Conservation (phyloP, 2,113 vertebrate genomes). For the Calidris pygmaea region DNA sequence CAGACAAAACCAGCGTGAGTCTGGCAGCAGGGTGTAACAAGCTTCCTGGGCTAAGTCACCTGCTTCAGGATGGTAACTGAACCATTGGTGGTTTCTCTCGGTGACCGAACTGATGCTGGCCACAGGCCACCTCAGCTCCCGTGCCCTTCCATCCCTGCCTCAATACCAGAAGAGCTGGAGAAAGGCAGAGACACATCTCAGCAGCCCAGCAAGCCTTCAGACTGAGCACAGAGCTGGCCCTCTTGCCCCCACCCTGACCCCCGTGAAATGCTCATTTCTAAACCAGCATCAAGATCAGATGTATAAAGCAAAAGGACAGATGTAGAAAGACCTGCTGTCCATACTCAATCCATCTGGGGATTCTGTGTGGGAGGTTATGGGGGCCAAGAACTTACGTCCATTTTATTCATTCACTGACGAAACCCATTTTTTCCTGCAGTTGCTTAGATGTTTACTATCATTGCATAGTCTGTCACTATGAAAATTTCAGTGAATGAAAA, state of each 20-base stretch:
- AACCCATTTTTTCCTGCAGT: background rate
- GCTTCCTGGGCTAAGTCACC: background rate
- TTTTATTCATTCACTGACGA: background rate
- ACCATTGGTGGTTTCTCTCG: background rate
- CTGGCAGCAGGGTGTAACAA: background rate
- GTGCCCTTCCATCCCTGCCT: background rate
- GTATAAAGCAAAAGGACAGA: background rate
- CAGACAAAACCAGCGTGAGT: background rate
- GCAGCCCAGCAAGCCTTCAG: background rate
- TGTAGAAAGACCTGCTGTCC: background rate
- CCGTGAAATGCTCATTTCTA: background rate
- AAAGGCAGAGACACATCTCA: background rate
- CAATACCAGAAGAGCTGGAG: fast-evolving
- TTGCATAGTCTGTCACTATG: background rate
- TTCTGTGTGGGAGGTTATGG: background rate
- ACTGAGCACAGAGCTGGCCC: background rate
- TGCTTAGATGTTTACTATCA: background rate
- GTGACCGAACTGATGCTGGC: background rate
- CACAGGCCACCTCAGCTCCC: background rate
- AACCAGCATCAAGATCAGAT: background rate
- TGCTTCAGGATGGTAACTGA: background rate
- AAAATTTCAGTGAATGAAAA: background rate
- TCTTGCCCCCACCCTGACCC: background rate
- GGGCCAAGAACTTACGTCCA: background rate
- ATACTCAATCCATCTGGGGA: background rate